phyloP scores from a whole-genome alignment of 2,113 vertebrate species.

The Apodemus speciosus region DNA sequence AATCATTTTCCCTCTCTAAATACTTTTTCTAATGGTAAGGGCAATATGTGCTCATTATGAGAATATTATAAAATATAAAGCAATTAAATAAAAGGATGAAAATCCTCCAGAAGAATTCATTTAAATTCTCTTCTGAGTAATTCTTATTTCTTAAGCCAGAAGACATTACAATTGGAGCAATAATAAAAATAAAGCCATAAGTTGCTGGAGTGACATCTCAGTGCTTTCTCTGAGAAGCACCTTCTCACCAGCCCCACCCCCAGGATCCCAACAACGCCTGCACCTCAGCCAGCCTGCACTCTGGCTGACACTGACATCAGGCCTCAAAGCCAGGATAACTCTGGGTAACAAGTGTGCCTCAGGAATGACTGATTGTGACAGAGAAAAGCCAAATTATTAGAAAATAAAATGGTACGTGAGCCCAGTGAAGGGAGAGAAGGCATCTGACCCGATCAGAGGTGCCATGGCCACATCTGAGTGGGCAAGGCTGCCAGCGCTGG shows the following conservation, averaged over 20 bases:
- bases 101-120: conserved; percentile 18
- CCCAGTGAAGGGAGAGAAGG: not conserved
- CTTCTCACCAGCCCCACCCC: not conserved
- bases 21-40: conserved; percentile 54
- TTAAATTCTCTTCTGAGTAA: not conserved
- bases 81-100: conserved; percentile 54
- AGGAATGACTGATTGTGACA: not conserved
- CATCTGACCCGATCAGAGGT: not conserved
- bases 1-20: conserved; percentile 46
- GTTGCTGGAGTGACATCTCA: not conserved
- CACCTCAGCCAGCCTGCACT: not conserved
- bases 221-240: not conserved
- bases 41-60: conserved; percentile 9
- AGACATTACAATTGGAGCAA: conserved; percentile 5
- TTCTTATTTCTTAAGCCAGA: conserved; percentile 43
- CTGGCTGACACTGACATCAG: not conserved
- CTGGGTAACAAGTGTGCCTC: not conserved
- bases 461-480: not conserved
- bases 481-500: not conserved
- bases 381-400: not conserved
- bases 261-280: not conserved
- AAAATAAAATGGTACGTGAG: conserved; percentile 28
- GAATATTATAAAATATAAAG: conserved; percentile 56
- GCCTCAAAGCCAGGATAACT: not conserved
- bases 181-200: conserved; percentile 16